Conservation (phyloP, 2,888 invertebrate genomes). For the Brenthis ino region DNA sequence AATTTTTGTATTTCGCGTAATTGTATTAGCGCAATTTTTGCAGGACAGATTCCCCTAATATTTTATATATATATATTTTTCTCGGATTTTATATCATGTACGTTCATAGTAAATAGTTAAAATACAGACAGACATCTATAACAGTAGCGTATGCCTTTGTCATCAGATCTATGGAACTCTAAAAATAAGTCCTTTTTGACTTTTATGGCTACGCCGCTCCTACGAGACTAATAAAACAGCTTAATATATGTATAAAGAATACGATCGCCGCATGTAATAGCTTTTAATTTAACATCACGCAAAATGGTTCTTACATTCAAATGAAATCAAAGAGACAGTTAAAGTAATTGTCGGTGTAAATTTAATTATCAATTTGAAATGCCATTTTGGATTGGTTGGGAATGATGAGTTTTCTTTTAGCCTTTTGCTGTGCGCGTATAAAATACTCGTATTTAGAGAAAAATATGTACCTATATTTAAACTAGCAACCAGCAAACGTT, state of each 20-base stretch:
- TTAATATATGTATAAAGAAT: constrained; percentile 12
- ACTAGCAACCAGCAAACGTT: no score
- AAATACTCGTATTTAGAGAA: not conserved
- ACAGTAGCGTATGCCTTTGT: no score
- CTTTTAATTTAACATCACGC: constrained; percentile 23
- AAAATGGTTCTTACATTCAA: constrained; percentile 10
- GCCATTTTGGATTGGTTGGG: not conserved
- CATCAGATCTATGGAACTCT: no score
- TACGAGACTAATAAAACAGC: constrained; percentile 4
- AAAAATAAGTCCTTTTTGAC: not conserved
- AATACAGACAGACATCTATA: no score
- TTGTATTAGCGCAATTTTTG: no score
- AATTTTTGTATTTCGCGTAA: no score
- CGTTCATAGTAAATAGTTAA: no score
- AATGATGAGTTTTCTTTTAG: constrained; percentile 4
- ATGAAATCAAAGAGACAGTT: constrained; percentile 12
- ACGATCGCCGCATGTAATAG: constrained; percentile 9
- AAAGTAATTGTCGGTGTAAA: constrained; percentile 15
- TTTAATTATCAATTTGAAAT: constrained; percentile 15
- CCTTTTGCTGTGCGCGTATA: not conserved
- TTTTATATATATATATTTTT: no score
- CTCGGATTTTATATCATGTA: no score
- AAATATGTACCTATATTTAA: not conserved
- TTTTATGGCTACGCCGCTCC: not conserved
- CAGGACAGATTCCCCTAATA: no score